Conservation (phyloP, 1,140 invertebrate genomes). For the Halesus radiatus region DNA sequence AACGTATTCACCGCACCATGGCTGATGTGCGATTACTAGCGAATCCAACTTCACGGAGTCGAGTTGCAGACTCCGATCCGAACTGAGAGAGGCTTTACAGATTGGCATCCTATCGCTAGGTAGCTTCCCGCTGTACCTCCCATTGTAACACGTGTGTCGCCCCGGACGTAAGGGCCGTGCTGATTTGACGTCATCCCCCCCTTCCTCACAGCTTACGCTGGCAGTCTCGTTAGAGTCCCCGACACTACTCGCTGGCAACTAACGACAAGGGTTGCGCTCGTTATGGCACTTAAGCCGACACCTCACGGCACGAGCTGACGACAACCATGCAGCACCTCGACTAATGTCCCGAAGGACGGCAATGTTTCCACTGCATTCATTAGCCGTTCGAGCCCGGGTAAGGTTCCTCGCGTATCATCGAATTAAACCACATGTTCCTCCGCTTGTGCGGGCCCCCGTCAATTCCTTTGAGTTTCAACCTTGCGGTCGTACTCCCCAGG, state of each 20-base stretch:
- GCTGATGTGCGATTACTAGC: conserved; percentile 74
- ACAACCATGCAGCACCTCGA: conserved; percentile 71
- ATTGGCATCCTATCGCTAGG: conserved; percentile 79
- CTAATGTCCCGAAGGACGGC: conserved; percentile 48
- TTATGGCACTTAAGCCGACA: conserved; percentile 71
- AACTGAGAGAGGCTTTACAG: conserved; percentile 83
- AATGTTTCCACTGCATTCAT: no score
- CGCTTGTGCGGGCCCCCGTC: conserved; percentile 69
- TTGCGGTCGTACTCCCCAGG: conserved; percentile 70
- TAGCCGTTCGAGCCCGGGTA: conserved; percentile 64
- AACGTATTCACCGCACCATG: conserved; percentile 10
- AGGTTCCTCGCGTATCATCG: conserved; percentile 70
- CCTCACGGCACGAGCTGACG: conserved; percentile 71
- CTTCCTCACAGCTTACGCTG: conserved; percentile 63
- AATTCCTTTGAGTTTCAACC: conserved; percentile 58
- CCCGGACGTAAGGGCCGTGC: conserved; percentile 73
- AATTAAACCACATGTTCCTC: conserved; percentile 72
- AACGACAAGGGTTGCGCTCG: conserved; percentile 52
- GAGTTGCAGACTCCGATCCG: conserved; percentile 88
- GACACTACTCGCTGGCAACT: conserved; percentile 37
- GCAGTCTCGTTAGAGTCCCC: conserved; percentile 61
- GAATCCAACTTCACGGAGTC: conserved; percentile 90
- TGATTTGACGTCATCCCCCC: conserved; percentile 70
- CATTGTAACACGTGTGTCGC: conserved; percentile 88
- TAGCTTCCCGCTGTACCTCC: conserved; percentile 79